Evolutionary conservation across 2,888 invertebrate species (phyloP).

Genomic region (Drosophila aldrichi): DNA sequence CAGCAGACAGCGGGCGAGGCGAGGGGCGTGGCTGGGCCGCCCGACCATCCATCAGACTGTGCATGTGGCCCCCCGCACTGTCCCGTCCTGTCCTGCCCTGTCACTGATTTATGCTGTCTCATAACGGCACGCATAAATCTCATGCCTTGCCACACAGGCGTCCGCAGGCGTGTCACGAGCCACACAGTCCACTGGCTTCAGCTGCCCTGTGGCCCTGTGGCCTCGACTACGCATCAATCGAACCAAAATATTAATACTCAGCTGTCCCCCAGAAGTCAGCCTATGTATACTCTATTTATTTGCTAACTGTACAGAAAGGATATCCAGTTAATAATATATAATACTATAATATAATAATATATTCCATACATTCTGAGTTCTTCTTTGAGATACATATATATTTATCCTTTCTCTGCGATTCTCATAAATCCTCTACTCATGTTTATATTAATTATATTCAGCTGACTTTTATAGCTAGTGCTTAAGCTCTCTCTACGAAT

Average conservation of each 20-base stretch:
- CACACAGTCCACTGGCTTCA: constrained; percentile 8
- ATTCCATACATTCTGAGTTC: no score
- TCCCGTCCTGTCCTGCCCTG: constrained; percentile 42
- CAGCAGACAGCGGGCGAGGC: constrained; percentile 4
- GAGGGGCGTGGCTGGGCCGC: neutral
- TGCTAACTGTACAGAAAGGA: neutral
- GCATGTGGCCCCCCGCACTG: constrained; percentile 12
- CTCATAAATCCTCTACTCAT: neutral
- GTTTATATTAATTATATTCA: no score
- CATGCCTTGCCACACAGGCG: constrained; percentile 49
- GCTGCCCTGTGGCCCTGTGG: neutral
- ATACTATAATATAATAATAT: no score
- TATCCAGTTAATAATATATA: no score
- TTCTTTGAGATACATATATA: no score
- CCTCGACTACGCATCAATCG: constrained; percentile 32
- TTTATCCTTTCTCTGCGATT: neutral
- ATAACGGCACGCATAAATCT: constrained; percentile 77
- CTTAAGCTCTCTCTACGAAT: no score
- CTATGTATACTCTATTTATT: neutral
- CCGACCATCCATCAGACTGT: constrained; percentile 46
- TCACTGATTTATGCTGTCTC: constrained; percentile 78
- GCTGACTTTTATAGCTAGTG: no score
- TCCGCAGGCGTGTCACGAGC: constrained; percentile 59
- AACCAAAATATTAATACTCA: constrained; percentile 8
- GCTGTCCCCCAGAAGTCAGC: neutral